Evolutionary conservation across 1,140 invertebrate species (phyloP).

Genomic region (Drosophila prosaltans): DNA sequence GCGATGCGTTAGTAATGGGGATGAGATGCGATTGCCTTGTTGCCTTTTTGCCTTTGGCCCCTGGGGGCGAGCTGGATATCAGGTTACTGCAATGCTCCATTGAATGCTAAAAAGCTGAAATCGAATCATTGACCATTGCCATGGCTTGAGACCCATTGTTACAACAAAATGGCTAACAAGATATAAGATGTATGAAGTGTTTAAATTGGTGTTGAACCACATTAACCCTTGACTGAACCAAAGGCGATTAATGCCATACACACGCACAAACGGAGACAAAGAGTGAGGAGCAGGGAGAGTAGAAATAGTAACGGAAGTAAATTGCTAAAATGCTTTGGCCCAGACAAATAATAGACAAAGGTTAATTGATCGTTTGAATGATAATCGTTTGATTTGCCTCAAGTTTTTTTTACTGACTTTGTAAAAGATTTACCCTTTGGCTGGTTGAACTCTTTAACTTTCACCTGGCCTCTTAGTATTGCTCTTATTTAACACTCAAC

Average conservation of each 20-base stretch:
- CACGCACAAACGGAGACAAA: not conserved
- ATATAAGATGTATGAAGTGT: conserved; percentile 83
- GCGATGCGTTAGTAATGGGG: not conserved
- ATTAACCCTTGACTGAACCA: conserved; percentile 64
- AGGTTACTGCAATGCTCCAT: conserved; percentile 47
- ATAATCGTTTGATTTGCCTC: no score
- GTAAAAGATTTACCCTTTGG: no score
- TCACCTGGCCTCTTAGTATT: not conserved
- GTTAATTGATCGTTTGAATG: no score
- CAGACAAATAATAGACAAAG: no score
- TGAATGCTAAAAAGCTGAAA: conserved; percentile 7
- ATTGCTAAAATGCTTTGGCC: no score
- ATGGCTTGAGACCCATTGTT: conserved; percentile 6
- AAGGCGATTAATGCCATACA: not conserved
- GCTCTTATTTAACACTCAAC: not conserved
- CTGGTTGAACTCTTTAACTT: no score
- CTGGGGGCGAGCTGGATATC: conserved; percentile 50
- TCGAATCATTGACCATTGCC: not conserved
- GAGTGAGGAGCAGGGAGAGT: no score
- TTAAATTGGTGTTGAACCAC: conserved; percentile 83
- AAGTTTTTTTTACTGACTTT: no score
- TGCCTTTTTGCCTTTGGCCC: conserved; percentile 34
- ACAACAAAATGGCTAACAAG: conserved; percentile 70
- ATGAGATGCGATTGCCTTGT: conserved; percentile 15
- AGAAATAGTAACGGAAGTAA: no score